A percentile compares a stretch with the other conserved stretches of the same genome.
Conservation (phyloP, 2,797 vertebrate genomes). For the Semaprochilodus insignis region DNA sequence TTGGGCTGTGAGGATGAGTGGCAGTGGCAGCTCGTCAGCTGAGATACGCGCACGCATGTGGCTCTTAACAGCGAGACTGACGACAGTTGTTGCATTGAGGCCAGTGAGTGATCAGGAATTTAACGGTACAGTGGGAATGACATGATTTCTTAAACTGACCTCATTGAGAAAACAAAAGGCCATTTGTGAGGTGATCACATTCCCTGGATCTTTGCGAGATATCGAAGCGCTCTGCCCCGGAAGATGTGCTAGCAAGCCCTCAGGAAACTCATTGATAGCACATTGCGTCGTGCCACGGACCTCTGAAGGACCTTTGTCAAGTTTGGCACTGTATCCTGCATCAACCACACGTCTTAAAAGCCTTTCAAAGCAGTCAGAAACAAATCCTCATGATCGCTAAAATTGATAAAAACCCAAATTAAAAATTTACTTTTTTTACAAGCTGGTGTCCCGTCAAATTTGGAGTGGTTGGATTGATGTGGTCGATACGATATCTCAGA, state of each 20-base stretch:
- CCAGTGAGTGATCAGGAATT: slow-evolving; percentile 64
- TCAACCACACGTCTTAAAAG: background rate
- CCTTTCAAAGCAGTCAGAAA: background rate
- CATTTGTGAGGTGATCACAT: slow-evolving; percentile 26
- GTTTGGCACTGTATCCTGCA: background rate
- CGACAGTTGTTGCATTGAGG: slow-evolving; percentile 51
- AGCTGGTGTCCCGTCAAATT: background rate
- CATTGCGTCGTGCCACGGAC: background rate
- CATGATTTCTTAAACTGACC: slow-evolving; percentile 27
- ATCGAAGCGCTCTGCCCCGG: slow-evolving; percentile 4
- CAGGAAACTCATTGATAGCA: background rate
- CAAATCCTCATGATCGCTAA: background rate
- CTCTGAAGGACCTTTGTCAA: background rate
- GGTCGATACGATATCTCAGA: background rate
- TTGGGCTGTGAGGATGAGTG: slow-evolving; percentile 72
- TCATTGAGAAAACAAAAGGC: slow-evolving; percentile 30
- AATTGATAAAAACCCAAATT: background rate
- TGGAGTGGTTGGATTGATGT: background rate
- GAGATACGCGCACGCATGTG: slow-evolving; percentile 47
- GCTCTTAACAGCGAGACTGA: slow-evolving; percentile 52
- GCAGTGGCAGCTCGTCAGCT: slow-evolving; percentile 56
- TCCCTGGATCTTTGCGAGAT: background rate
- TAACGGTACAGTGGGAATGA: slow-evolving; percentile 59
- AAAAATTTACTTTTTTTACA: background rate
- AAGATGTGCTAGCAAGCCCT: background rate